These are phyloP conservation scores for Sebastes aleutianus DNA, from an alignment of 2,797 vertebrate genomes.

Conservation along the genomic window DNA sequence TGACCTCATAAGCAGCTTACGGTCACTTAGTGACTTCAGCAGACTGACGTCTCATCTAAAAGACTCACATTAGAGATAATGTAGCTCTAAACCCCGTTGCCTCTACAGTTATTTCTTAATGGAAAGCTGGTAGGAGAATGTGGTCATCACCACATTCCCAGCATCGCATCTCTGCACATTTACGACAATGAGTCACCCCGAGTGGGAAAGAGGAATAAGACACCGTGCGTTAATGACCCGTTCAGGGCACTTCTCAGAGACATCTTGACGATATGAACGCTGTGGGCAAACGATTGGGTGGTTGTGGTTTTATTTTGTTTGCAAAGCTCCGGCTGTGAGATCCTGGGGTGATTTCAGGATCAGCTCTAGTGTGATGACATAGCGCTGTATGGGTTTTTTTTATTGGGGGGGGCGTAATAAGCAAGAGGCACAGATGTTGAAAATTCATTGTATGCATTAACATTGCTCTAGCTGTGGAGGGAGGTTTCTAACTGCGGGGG, in stretches of 20 bases:
- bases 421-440: background rate
- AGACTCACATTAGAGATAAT: conserved; percentile 45
- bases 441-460: background rate
- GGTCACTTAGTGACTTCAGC: conserved; percentile 21
- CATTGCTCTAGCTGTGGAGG: background rate
- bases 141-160: conserved; percentile 59
- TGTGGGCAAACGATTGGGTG: background rate
- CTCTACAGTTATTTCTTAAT: conserved; percentile 43
- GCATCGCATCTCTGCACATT: conserved; percentile 33
- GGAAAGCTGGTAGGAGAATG: conserved; percentile 28
- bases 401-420: background rate
- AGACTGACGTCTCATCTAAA: conserved; percentile 26
- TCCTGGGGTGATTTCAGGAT: background rate
- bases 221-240: conserved; percentile 28
- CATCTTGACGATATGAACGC: background rate
- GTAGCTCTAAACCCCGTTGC: conserved; percentile 14
- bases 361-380: background rate
- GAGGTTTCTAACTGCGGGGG: background rate
- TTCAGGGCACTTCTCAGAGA: background rate
- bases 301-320: conserved; percentile 19
- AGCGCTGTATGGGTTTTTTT: background rate
- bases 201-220: conserved; percentile 41
- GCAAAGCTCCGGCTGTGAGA: background rate
- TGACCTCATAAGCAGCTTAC: conserved; percentile 24
- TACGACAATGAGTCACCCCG: conserved; percentile 51